Conservation (phyloP, 1,140 invertebrate species). For the Halotydeus destructor region DNA sequence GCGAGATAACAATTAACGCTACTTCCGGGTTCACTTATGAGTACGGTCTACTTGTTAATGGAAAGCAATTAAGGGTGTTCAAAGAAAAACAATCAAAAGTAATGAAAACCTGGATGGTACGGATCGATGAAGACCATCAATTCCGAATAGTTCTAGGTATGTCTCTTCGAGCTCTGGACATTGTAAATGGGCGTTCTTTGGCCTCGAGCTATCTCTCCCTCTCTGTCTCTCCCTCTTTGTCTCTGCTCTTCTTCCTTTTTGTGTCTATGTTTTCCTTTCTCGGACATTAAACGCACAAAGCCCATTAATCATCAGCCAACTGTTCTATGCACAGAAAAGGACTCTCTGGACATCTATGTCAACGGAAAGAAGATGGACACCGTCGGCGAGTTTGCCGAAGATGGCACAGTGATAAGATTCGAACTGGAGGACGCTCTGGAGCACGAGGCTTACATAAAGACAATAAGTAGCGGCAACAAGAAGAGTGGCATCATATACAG, state of each 20-base stretch:
- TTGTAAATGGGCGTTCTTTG: too few relatives aligned
- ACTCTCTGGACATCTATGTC: conserved; percentile 50
- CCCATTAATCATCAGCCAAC: too few relatives aligned
- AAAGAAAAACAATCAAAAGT: conserved; percentile 47
- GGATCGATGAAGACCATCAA: conserved; percentile 24
- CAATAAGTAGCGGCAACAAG: conserved; percentile 30
- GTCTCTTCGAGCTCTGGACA: too few relatives aligned
- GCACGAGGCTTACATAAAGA: conserved; percentile 34
- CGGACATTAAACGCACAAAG: too few relatives aligned
- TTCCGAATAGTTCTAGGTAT: conserved; percentile 46
- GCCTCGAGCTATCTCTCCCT: too few relatives aligned
- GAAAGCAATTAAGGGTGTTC: conserved; percentile 52
- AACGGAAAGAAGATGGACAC: conserved; percentile 46
- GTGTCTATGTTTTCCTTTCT: too few relatives aligned
- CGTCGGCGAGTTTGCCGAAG: conserved; percentile 47
- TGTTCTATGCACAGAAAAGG: conserved; percentile 47
- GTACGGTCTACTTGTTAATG: conserved; percentile 48
- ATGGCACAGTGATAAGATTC: conserved; percentile 61
- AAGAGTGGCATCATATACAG: conserved; percentile 31
- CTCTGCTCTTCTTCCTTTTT: too few relatives aligned
- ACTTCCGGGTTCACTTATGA: conserved; percentile 53
- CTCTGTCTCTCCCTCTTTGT: too few relatives aligned
- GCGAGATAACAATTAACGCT: conserved; percentile 44
- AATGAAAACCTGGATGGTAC: conserved; percentile 37
- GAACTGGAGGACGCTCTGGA: conserved; percentile 26